Base-by-base conservation (phyloP, 2,113 vertebrate genomes). In the Oryzias javanicus region DNA sequence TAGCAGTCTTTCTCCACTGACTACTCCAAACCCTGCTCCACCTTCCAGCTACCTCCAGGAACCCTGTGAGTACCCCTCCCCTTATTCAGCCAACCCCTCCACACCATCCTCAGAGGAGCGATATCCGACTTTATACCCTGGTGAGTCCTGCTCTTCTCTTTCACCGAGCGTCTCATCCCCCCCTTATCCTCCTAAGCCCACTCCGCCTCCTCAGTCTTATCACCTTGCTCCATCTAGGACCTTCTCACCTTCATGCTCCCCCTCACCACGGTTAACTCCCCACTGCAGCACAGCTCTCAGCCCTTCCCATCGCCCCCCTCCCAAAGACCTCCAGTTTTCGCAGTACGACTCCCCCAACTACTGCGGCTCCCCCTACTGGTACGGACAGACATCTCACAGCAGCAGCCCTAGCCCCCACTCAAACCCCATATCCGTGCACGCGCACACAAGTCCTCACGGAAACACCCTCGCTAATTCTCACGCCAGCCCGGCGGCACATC, bases 341-440 rank as follows among this genome's bases (percentile, higher is more conserved):
- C 97, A 99, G 74, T 98, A 97, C 10, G 97, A 99, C 81, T 96
- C 95, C 60, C 95, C 97, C 79, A 96, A 94, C 62, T 98, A 97
- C 91, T 96, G 97, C 90, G 94, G 94, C 69, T 94, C 97, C 41
- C 92, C 94, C 5, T 99, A 95, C 56, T 99, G 97, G 97, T 99
- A 97, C 58, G 95, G 94, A 27, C 95, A 94, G 64, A 93, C 86
- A 14, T 88, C 89, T 1, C 89, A 88, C 79, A 86, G 86, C 12
- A 61, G 89, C 69, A 89, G 86, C 74, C 87, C 84, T 14, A 90
- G 84, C 66, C 89, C 88, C 1, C 87, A 89, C 45, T 59, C 83
- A 4, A 79, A 83, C 74, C 60, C 84, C 50, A 84, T 83, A 63
- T 71, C 72, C 18, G 1, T 64, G 51, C 80, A 86, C 25, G 48